Evolutionary conservation across 2,888 invertebrate species (phyloP), one percentile per base, ranked within the genome.

Genomic region (Thumatha senex): DNA sequence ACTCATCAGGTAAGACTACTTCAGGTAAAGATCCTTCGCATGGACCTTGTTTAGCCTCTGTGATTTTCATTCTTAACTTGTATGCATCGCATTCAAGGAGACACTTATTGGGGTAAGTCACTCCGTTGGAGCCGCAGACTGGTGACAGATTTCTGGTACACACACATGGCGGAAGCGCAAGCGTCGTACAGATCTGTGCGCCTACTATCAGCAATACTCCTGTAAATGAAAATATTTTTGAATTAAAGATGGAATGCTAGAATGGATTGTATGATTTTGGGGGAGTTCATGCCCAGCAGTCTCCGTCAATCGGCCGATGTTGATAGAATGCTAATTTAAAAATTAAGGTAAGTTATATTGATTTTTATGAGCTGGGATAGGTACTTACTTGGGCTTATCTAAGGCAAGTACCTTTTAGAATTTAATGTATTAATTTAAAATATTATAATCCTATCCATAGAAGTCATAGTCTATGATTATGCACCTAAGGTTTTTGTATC

Each of bases 31-130:
- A 31, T 2, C n/a, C 47, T n/a, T 4, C 43, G 14, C 38, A 51
- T 18, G 33, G 47, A 9, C 46, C 42, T 7, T 4, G 3, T 7
- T 42, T 36, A 2, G 24, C 34, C 11, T 9, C 15, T 13, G 29
- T 40, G 30, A 50, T 34, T 10, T 12, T n/a, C 7, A 18, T 34
- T 11, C n/a, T 0, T 29, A 30, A 13, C 0, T 53, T 48, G 9
- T 33, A 35, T 0, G 46, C 35, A 0, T n/a, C 58, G 29, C 73
- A 74, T 34, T 64, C 46, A 0, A 73, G 18, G 1, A 33, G 15
- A 30, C 72, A 72, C 14, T 40, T 36, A 78, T 93, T 95, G 61
- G 86, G 84, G 81, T 96, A 96, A 0, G 95, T 95, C 50, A 90
- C 85, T 1, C 94, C 94, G 76, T 96, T 94, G 40, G 43, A 56